Conservation (phyloP, 2,797 vertebrate genomes). For the Fistularia commersonii region DNA sequence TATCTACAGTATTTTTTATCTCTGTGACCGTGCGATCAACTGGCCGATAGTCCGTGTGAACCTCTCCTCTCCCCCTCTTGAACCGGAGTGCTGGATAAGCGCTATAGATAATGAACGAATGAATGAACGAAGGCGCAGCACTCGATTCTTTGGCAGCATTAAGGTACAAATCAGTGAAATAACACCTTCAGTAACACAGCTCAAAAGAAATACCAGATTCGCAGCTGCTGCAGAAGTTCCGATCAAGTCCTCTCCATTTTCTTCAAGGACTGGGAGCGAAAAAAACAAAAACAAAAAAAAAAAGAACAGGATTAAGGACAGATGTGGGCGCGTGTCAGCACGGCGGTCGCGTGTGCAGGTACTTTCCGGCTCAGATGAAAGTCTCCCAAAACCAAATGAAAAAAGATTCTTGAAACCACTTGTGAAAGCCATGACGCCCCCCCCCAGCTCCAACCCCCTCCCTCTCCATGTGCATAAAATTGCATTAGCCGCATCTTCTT, state of each 20-base stretch:
- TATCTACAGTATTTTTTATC: no score
- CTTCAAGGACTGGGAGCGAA: conserved; percentile 24
- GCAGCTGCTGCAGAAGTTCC: conserved; percentile 38
- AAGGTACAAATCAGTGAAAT: conserved; percentile 34
- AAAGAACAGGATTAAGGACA: conserved; percentile 17
- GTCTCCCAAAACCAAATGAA: conserved; percentile 76
- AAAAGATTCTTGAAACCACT: conserved; percentile 70
- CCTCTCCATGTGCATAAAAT: conserved; percentile 65
- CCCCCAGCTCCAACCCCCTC: no score
- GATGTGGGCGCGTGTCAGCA: conserved; percentile 52
- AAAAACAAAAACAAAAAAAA: no score
- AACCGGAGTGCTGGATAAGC: no score
- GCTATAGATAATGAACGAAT: no score
- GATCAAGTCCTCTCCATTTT: conserved; percentile 34
- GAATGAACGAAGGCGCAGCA: no score
- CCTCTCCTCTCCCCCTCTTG: no score
- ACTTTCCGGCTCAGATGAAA: conserved; percentile 71
- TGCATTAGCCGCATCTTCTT: conserved; percentile 43
- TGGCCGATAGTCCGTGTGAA: no score
- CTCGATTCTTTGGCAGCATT: conserved; percentile 19
- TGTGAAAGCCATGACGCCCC: conserved; percentile 73
- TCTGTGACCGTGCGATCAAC: no score
- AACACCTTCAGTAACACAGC: conserved; percentile 31
- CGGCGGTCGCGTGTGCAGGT: conserved; percentile 68
- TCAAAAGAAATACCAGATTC: conserved; percentile 27